phyloP scores from a whole-genome alignment of 2,888 invertebrate genomes.

The Melanotus villosus region DNA sequence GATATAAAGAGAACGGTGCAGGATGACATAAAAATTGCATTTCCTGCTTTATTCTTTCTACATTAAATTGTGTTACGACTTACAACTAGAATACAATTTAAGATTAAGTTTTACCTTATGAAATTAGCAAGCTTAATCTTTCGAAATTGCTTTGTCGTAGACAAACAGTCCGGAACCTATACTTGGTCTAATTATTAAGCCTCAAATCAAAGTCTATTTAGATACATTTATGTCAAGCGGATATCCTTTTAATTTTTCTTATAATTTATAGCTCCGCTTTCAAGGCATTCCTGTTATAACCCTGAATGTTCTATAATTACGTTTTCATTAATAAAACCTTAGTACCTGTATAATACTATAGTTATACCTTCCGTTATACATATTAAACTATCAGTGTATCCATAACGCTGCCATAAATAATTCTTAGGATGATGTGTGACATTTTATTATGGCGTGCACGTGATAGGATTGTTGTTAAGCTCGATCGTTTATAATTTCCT shows the following conservation, averaged over 20 bases:
- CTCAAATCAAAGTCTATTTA: too few species aligned
- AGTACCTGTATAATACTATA: not conserved
- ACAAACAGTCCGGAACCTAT: too few species aligned
- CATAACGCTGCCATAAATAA: not conserved
- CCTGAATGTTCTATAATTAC: not conserved
- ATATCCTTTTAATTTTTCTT: not conserved
- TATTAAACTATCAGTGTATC: not conserved
- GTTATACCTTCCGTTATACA: slow-evolving; percentile 17
- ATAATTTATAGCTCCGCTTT: not conserved
- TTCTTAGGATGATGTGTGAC: not conserved
- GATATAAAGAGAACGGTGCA: not conserved
- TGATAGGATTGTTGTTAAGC: too few species aligned
- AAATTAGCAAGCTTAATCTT: too few species aligned
- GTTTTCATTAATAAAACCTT: not conserved
- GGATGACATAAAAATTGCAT: not conserved
- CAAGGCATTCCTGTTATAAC: slow-evolving; percentile 12
- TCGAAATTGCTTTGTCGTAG: too few species aligned
- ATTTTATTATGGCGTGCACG: not conserved
- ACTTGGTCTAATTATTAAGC: too few species aligned
- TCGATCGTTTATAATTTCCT: too few species aligned
- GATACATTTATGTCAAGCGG: slow-evolving; percentile 4
- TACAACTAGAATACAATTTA: too few species aligned
- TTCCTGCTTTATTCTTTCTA: too few species aligned
- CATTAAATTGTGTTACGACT: too few species aligned
- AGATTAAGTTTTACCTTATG: too few species aligned